These are phyloP conservation scores for Phrynosoma blainvillii DNA, from an alignment of 2,113 vertebrate species.

Conservation along the genomic window DNA sequence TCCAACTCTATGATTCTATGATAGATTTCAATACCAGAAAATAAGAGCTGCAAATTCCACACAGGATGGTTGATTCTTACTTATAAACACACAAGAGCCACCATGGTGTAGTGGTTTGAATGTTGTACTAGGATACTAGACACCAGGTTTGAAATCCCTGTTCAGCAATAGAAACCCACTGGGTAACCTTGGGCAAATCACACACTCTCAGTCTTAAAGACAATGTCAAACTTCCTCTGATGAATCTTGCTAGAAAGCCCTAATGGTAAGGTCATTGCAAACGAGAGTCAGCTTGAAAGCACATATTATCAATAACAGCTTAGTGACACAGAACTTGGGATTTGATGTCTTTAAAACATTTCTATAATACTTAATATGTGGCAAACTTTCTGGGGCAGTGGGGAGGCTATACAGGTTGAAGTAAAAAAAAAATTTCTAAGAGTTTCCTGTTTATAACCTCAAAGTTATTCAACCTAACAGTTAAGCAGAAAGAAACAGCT, in stretches of 20 bases:
- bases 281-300: too few species aligned
- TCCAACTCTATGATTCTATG: too few species aligned
- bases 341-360: background rate
- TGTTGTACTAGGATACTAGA: too few species aligned
- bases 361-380: background rate
- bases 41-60: background rate
- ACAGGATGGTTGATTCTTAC: background rate
- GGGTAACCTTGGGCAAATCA: too few species aligned
- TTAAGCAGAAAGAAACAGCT: constrained; percentile 22
- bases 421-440: constrained; percentile 13
- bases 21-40: background rate
- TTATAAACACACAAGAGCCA: background rate
- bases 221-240: too few species aligned
- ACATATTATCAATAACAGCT: background rate
- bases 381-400: background rate
- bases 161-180: too few species aligned
- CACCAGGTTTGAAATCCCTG: too few species aligned
- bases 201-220: too few species aligned
- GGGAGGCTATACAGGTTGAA: background rate
- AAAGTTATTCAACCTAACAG: background rate
- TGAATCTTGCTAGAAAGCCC: too few species aligned
- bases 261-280: too few species aligned
- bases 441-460: constrained; percentile 30
- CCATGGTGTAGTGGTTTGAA: too few species aligned
- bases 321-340: background rate